Evolutionary conservation across 2,888 invertebrate genomes (phyloP).

Genomic region (Pediacus dermestoides): DNA sequence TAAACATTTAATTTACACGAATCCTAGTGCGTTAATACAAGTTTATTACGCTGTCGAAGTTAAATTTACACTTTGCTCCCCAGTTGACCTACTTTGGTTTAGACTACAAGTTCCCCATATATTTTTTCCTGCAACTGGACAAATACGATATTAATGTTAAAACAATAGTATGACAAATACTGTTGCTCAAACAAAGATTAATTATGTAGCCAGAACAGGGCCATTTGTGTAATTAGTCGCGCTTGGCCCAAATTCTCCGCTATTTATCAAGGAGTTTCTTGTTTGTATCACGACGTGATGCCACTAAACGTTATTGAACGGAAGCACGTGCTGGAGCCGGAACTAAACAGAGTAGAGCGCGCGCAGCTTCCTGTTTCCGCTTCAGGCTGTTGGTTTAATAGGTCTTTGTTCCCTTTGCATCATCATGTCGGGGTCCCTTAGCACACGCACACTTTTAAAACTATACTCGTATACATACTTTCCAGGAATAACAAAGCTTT

Average conservation of each 20-base stretch:
- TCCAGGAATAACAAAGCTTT: constrained; percentile 20
- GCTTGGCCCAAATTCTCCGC: constrained; percentile 21
- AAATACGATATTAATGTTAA: constrained; percentile 3
- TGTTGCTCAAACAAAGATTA: constrained; percentile 18
- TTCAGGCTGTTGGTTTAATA: constrained; percentile 24
- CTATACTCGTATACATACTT: constrained; percentile 14
- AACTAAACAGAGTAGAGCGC: constrained; percentile 32
- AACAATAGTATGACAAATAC: constrained; percentile 3
- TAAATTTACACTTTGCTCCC: too few relatives aligned
- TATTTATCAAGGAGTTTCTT: constrained; percentile 28
- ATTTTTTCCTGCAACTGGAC: too few relatives aligned
- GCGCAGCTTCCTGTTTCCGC: constrained; percentile 25
- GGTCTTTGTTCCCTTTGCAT: constrained; percentile 13
- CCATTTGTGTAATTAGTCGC: constrained; percentile 27
- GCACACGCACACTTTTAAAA: constrained; percentile 17
- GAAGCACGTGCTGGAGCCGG: constrained; percentile 38
- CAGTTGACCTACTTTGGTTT: too few relatives aligned
- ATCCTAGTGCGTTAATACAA: too few relatives aligned
- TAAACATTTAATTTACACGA: too few relatives aligned
- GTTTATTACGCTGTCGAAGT: too few relatives aligned
- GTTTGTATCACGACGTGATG: constrained; percentile 27
- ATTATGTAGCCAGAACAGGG: constrained; percentile 25
- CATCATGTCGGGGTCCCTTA: constrained; percentile 9
- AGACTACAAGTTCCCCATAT: too few relatives aligned
- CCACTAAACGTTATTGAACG: constrained; percentile 34